Conservation (phyloP, 2,113 vertebrate genomes). For the Promerops cafer region DNA sequence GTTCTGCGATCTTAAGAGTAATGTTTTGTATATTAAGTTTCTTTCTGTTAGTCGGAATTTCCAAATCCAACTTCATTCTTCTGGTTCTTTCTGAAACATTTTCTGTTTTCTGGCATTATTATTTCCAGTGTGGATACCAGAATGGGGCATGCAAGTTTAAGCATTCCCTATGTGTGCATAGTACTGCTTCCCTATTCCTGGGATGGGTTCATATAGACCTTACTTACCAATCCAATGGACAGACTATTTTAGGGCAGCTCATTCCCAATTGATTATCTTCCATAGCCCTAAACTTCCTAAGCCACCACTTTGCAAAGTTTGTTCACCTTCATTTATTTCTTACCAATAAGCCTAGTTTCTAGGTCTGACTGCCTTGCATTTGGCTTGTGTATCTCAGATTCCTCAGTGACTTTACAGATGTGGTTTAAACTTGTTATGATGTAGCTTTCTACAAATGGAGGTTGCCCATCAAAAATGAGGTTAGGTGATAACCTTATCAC, state of each 20-base stretch:
- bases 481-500: neutral
- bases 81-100: neutral
- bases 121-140: neutral
- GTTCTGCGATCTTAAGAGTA: neutral
- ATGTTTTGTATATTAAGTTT: neutral
- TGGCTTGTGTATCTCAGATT: neutral
- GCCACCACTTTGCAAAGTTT: neutral
- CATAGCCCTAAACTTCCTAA: neutral
- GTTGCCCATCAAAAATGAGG: neutral
- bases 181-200: neutral
- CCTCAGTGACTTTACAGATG: neutral
- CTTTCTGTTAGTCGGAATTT: neutral
- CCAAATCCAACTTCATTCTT: neutral
- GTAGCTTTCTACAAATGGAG: neutral
- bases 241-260: neutral
- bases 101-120: neutral
- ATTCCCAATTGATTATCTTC: neutral
- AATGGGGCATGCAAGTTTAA: neutral
- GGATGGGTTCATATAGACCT: neutral
- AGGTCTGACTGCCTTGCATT: neutral
- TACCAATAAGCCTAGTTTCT: neutral
- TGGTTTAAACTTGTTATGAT: neutral
- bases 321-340: neutral
- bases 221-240: neutral
- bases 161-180: fast-evolving